Conservation (phyloP, 2,797 vertebrate genomes). For the Acanthiza pusilla region DNA sequence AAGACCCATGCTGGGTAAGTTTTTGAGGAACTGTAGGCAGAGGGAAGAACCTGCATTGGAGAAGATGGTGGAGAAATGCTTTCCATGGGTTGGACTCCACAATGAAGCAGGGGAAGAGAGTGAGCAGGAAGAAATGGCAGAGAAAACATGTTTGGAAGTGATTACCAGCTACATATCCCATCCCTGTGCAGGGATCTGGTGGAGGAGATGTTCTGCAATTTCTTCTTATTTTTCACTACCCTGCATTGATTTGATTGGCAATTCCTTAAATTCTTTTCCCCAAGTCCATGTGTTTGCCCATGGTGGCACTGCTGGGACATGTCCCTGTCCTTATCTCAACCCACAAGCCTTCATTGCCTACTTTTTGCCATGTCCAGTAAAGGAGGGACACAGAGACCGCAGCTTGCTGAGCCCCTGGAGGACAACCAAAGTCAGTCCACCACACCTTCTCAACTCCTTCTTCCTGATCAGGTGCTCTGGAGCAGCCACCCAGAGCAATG, state of each 20-base stretch:
- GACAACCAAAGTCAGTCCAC: neutral
- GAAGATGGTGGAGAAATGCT: too few relatives aligned
- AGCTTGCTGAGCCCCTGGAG: neutral
- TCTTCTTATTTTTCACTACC: neutral
- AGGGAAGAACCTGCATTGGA: neutral
- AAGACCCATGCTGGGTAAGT: neutral
- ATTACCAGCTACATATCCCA: too few relatives aligned
- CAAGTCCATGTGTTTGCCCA: neutral
- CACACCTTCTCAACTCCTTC: neutral
- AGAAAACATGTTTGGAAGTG: neutral
- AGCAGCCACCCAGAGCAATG: neutral
- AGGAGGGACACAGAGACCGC: too few relatives aligned
- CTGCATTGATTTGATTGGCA: neutral
- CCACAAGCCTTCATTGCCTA: too few relatives aligned
- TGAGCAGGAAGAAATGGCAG: neutral
- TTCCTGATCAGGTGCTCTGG: neutral
- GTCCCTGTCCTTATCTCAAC: neutral
- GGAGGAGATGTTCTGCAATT: too few relatives aligned
- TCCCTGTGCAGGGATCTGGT: neutral
- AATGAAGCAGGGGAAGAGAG: neutral
- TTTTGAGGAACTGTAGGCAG: neutral
- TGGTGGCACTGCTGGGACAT: neutral
- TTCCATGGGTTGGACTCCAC: neutral
- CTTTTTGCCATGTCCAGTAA: neutral
- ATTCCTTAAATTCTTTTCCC: accelerated